Evolutionary conservation across 2,797 vertebrate species (phyloP), one percentile per base, ranked within the genome.

Genomic region (Psittacula derbiana): DNA sequence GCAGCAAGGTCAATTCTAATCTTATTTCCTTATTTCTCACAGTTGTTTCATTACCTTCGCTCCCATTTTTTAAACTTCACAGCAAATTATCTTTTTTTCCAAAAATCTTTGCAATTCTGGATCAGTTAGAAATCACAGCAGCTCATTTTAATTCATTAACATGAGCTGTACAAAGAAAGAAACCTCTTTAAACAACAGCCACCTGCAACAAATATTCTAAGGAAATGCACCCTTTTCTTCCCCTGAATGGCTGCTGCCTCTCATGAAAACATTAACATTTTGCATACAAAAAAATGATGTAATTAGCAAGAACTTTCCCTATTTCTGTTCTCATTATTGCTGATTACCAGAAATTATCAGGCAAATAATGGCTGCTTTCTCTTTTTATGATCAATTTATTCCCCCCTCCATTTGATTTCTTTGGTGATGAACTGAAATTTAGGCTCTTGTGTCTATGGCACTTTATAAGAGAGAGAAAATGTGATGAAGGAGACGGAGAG

Each of bases 1-100:
- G 95, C 86, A 95, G 75, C 91, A 96, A 97, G 95, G 97, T 97
- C 96, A 97, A 97, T 97, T 94, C 96, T 97, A 97, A 97, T 80
- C 86, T 91, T 88, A 96, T 97, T 96, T 96, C 69, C 58, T 91
- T 93, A 82, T 94, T 93, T 74, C 90, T 93, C 82, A 70, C 67
- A 72, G 67, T 91, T 93, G 93, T 94, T 91, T 90, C 75, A 83
- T 95, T 93, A 88, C 79, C 36, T 96, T 88, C 75, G 30, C 69
- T 84, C 65, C 18, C 50, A 49, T 80, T 90, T 94, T 95, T 95
- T 76, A 88, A 95, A 72, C 67, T 93, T 76, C 52, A 65, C 41
- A 66, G 78, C 11, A 84, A 57, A 72, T 46, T 19, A 19, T 67
- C 82, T 82, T 70, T 82, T 73, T 75, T 73, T 46, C 53, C 41